Evolutionary conservation across 1,140 invertebrate species (phyloP), one percentile per base, ranked within the genome.

Genomic region (Pectinophora gossypiella): DNA sequence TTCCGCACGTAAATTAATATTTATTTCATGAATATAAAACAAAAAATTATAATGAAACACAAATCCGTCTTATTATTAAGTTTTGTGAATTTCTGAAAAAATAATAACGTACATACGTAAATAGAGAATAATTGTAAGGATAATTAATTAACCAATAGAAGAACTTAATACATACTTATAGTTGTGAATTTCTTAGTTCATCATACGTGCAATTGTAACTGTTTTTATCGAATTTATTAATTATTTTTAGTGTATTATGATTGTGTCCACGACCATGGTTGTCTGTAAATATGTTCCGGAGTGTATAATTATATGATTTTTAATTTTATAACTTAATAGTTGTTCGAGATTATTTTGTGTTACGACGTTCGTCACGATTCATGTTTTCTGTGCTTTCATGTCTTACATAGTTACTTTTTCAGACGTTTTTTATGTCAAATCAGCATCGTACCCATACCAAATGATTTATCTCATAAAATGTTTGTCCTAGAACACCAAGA

Each of bases 141-240:
- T 76, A 80, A 76, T 65, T 64, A 69, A 64, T 64, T 82, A 82
- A 82, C 70, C 75, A 54, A 73, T 83, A 82, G 72, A 70, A 60
- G 51, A n/a, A n/a, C n/a, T n/a, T n/a, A n/a, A n/a, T n/a, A n/a
- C n/a, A 68, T 73, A 73, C 68, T 64, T 63, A 59, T 81, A 82
- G 75, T 68, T 72, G 75, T 66, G 62, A 68, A 64, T 68, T 76
- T 69, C 49, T 82, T 75, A 73, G 69, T 82, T 82, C 59, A 70
- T 76, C 64, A 57, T 64, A 76, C 68, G 71, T 79, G 69, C 74
- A 74, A 78, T 81, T 78, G 76, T 70, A 61, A 59, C 48, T 51
- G 61, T 81, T 77, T 78, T 80, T 84, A 84, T 76, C 83, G 77
- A 84, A 86, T 84, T 86, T 84, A 82, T 83, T 72, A 75, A 81